phyloP scores from a whole-genome alignment of 2,888 invertebrate genomes.

The Mesorhabditis spiculigera region DNA sequence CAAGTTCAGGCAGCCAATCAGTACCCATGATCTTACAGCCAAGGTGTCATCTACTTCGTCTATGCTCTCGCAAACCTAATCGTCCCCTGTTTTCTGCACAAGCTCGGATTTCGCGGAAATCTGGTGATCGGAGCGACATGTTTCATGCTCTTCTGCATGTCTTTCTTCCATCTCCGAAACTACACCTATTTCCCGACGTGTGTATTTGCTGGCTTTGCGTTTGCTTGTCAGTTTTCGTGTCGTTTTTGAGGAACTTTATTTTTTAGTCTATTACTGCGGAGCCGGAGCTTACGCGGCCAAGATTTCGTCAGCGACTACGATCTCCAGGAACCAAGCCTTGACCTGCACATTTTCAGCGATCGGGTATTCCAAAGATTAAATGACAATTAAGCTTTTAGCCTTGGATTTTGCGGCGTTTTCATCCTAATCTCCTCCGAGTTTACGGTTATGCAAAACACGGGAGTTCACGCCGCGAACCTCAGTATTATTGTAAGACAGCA shows the following conservation, averaged over 20 bases:
- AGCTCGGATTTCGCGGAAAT: neutral
- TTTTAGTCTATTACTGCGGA: neutral
- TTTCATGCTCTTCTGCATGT: slow-evolving; percentile 22
- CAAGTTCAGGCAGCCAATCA: no score
- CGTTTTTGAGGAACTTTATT: neutral
- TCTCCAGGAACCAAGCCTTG: slow-evolving; percentile 3
- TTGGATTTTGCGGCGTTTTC: neutral
- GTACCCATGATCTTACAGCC: neutral
- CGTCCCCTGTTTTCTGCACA: neutral
- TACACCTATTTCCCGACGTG: slow-evolving; percentile 30
- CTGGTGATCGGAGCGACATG: slow-evolving; percentile 9
- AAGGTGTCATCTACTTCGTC: neutral
- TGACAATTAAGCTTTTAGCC: neutral
- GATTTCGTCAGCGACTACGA: neutral
- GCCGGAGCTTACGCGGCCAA: neutral
- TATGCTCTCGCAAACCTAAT: neutral
- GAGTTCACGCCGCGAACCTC: no score
- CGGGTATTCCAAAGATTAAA: neutral
- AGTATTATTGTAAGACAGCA: neutral
- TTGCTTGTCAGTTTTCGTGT: slow-evolving; percentile 21
- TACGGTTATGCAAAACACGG: neutral
- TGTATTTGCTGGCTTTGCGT: slow-evolving; percentile 31
- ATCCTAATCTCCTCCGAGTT: neutral
- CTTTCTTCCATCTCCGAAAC: slow-evolving; percentile 34
- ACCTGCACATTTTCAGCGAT: neutral